Conservation (phyloP, 2,888 invertebrate genomes). For the Sylvicola cinctus region DNA sequence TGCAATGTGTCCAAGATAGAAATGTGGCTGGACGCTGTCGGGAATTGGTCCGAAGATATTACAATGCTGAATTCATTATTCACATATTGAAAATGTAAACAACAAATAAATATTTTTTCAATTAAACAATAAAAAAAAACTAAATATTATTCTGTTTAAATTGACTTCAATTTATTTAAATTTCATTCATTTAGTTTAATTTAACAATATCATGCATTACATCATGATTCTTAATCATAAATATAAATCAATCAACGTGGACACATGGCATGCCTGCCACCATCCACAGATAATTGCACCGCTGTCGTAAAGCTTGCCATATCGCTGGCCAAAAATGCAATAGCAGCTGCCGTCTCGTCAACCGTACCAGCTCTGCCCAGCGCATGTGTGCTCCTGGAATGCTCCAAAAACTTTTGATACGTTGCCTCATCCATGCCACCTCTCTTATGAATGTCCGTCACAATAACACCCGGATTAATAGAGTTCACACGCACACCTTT, state of each 20-base stretch:
- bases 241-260: constrained; percentile 30
- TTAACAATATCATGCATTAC: too few species aligned
- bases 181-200: too few species aligned
- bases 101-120: too few species aligned
- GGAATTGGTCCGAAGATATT: background rate
- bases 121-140: too few species aligned
- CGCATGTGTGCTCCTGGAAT: constrained; percentile 68
- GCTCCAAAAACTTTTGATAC: constrained; percentile 62
- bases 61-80: background rate
- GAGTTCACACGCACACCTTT: constrained; percentile 72
- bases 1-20: constrained; percentile 57
- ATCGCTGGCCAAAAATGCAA: constrained; percentile 74
- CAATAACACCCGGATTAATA: constrained; percentile 84
- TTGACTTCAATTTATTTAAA: too few species aligned
- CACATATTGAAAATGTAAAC: too few species aligned
- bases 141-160: too few species aligned
- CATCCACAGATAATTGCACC: constrained; percentile 49
- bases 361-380: constrained; percentile 65
- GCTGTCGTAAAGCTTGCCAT: constrained; percentile 49
- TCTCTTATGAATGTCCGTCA: constrained; percentile 67
- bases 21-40: background rate
- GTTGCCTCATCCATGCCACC: constrained; percentile 55
- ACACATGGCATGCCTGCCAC: constrained; percentile 35
- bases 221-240: too few species aligned
- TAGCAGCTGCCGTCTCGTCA: constrained; percentile 69